phyloP scores from a whole-genome alignment of 2,113 vertebrate genomes.

The Campylomormyrus tamandua region DNA sequence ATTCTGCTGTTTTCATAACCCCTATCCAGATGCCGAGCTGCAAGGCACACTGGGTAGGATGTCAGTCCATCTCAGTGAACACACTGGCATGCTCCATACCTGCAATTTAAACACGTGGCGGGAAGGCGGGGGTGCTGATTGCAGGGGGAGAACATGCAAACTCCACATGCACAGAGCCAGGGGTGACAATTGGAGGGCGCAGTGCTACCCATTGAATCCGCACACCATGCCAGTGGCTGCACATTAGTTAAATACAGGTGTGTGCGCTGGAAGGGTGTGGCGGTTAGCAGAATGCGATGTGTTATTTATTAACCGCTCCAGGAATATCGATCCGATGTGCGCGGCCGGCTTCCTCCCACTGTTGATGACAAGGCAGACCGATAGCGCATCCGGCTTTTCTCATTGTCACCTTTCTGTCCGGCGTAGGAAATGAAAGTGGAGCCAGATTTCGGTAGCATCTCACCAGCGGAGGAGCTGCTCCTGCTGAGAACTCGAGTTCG shows the following conservation, averaged over 20 bases:
- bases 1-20: not conserved
- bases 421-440: constrained; percentile 41
- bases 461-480: constrained; percentile 35
- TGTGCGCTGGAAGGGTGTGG: not conserved
- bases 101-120: not conserved
- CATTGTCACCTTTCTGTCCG: not conserved
- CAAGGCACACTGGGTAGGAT: not conserved
- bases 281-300: not conserved
- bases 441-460: constrained; percentile 18
- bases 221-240: not conserved
- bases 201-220: not conserved
- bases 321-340: not conserved
- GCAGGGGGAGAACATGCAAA: not conserved
- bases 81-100: not conserved
- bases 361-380: not conserved
- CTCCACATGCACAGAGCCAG: not conserved
- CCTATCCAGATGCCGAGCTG: not conserved
- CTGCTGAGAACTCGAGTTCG: constrained; percentile 39
- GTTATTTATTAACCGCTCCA: not conserved
- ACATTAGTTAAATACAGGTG: constrained; percentile 2
- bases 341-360: not conserved
- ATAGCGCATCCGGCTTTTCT: not conserved
- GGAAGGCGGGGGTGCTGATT: not conserved
- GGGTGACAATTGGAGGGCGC: not conserved
- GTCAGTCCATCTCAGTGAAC: not conserved